Evolutionary conservation across 2,113 vertebrate species (phyloP).

Genomic region (Sturnira hondurensis): DNA sequence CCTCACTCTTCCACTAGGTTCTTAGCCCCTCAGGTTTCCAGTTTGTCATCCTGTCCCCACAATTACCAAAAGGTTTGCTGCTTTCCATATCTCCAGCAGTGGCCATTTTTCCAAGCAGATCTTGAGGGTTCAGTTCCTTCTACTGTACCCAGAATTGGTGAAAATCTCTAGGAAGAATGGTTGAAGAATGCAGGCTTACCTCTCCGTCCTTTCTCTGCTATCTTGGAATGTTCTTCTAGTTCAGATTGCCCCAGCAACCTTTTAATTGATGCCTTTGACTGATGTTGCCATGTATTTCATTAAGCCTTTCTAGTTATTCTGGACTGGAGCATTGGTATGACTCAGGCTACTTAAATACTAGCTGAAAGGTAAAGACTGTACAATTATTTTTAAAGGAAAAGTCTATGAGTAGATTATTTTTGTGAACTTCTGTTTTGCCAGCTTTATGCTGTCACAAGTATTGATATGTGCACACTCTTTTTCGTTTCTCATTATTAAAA

Average conservation of each 20-base stretch:
- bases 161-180: not conserved
- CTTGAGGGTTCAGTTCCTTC: not conserved
- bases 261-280: not conserved
- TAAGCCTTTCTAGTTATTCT: not conserved
- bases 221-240: not conserved
- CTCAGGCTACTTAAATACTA: not conserved
- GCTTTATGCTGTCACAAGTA: not conserved
- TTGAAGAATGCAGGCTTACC: not conserved
- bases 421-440: not conserved
- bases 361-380: not conserved
- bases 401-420: not conserved
- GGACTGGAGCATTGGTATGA: not conserved
- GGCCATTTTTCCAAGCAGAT: not conserved
- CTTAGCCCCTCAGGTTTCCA: not conserved
- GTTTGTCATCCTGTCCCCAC: not conserved
- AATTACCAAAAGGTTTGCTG: not conserved
- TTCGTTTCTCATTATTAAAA: constrained; percentile 6
- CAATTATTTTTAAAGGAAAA: not conserved
- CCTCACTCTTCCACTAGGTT: not conserved
- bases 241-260: not conserved
- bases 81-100: not conserved
- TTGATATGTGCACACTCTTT: not conserved
- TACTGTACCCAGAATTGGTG: not conserved
- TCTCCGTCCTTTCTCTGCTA: not conserved
- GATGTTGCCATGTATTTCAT: not conserved